A percentile compares a stretch with the other conserved stretches of the same genome.
phyloP scores from a whole-genome alignment of 2,888 invertebrate genomes.

The Sinelater perroti region DNA sequence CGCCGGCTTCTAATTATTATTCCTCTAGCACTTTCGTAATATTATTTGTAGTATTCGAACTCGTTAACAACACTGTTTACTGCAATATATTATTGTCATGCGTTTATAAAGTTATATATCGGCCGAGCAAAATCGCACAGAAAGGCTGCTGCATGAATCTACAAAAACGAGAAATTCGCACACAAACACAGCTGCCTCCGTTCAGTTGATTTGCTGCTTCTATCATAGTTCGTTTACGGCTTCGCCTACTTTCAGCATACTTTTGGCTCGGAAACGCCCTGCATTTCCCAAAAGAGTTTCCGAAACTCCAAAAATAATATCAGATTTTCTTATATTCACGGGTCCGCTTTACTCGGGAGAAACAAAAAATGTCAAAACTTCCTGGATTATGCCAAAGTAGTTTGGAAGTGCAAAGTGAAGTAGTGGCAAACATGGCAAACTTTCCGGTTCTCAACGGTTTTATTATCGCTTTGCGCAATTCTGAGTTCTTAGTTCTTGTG shows the following conservation, averaged over 20 bases:
- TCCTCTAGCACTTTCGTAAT: conserved; percentile 14
- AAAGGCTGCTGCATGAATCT: background rate
- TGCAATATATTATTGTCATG: conserved; percentile 22
- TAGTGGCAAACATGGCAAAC: conserved; percentile 12
- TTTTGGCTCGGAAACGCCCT: conserved; percentile 21
- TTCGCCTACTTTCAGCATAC: conserved; percentile 14
- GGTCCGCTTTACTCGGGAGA: conserved; percentile 12
- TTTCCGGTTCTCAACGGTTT: conserved; percentile 8
- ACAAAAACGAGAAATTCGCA: too few species aligned
- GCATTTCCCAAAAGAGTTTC: conserved; percentile 25
- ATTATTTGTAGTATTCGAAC: conserved; percentile 12
- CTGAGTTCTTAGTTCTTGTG: too few species aligned
- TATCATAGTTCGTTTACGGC: too few species aligned
- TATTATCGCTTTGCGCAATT: conserved; percentile 4
- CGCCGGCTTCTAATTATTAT: conserved; percentile 14
- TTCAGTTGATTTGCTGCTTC: too few species aligned
- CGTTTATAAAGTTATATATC: conserved; percentile 16
- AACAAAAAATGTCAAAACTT: conserved; percentile 17
- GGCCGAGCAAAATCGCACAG: background rate
- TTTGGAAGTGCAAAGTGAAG: conserved; percentile 20
- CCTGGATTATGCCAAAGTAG: conserved; percentile 23
- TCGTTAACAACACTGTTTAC: conserved; percentile 18
- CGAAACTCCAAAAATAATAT: conserved; percentile 21
- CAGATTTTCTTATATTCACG: conserved; percentile 22
- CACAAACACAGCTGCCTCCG: too few species aligned